Conservation (phyloP, 1,140 invertebrate species). For the Sinonovacula constricta region DNA sequence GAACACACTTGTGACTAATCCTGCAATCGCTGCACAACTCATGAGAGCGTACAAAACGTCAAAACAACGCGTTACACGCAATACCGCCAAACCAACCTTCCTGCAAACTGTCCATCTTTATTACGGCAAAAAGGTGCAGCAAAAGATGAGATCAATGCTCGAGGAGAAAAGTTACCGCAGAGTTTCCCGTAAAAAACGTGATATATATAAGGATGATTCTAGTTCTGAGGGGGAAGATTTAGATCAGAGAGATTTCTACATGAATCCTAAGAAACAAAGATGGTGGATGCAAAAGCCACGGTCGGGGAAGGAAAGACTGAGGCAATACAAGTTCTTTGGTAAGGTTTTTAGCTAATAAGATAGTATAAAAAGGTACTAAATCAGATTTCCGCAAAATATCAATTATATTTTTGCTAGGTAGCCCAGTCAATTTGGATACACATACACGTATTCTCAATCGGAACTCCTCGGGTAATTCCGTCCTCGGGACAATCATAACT, state of each 20-base stretch:
- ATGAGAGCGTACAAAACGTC: background rate
- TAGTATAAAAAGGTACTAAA: no score
- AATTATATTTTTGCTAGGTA: no score
- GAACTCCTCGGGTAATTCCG: no score
- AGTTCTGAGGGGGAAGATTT: background rate
- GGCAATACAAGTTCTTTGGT: background rate
- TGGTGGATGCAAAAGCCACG: background rate
- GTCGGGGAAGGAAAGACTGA: background rate
- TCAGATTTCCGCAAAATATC: no score
- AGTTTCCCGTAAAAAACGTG: background rate
- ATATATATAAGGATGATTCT: background rate
- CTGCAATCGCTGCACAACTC: background rate
- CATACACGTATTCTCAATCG: no score
- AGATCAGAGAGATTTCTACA: background rate
- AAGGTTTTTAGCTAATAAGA: background rate
- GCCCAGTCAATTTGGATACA: no score
- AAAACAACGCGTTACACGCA: background rate
- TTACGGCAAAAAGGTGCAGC: background rate
- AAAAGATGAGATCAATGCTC: background rate
- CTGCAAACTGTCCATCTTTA: background rate
- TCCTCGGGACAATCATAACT: no score
- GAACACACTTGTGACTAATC: background rate
- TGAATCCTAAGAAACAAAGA: background rate
- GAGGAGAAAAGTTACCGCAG: background rate
- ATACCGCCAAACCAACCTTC: background rate